These are phyloP conservation scores for Sitta europaea DNA, from an alignment of 2,113 vertebrate species.

Conservation along the genomic window DNA sequence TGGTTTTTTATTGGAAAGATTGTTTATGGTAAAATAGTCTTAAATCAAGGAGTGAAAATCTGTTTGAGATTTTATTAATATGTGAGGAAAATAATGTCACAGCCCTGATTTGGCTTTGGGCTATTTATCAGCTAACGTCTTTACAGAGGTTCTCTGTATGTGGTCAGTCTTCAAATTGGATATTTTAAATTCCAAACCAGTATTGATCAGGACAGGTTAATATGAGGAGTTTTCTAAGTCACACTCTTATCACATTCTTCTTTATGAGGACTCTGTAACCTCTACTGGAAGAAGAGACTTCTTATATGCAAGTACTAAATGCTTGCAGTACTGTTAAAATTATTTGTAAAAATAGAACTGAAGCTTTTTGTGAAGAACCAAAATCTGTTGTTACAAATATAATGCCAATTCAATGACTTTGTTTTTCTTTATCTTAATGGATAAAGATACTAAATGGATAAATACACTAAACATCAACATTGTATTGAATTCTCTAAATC, in stretches of 20 bases:
- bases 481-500: background rate
- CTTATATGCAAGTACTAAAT: background rate
- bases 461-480: background rate
- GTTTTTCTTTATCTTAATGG: background rate
- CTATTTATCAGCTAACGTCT: background rate
- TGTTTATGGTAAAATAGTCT: background rate
- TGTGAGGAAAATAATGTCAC: background rate
- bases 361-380: background rate
- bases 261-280: background rate
- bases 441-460: background rate
- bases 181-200: background rate
- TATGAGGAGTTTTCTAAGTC: background rate
- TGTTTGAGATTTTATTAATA: background rate
- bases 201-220: background rate
- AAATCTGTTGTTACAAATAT: background rate
- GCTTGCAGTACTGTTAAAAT: background rate
- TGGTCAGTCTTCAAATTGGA: background rate
- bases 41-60: background rate
- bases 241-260: background rate
- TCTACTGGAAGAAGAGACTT: background rate
- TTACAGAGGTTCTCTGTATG: background rate
- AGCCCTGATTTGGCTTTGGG: background rate
- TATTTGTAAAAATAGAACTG: background rate
- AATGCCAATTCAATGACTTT: background rate
- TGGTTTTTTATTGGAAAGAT: background rate